Conservation (phyloP, 2,888 invertebrate genomes). For the Podotricha telesiphe region DNA sequence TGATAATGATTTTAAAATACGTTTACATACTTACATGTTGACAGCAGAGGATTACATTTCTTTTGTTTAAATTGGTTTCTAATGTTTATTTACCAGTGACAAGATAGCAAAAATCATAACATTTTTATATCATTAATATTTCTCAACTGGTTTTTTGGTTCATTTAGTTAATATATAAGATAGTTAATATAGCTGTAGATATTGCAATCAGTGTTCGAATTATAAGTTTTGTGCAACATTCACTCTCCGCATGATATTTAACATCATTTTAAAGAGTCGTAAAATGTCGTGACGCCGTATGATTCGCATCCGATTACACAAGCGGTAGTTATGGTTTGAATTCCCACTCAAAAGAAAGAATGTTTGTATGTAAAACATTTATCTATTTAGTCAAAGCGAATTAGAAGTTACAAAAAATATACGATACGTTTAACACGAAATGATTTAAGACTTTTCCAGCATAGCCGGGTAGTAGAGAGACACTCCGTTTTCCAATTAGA, state of each 20-base stretch:
- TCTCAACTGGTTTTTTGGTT: slow-evolving; percentile 2
- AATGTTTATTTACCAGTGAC: slow-evolving; percentile 47
- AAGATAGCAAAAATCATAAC: slow-evolving; percentile 24
- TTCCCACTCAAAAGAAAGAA: no score
- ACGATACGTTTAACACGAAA: no score
- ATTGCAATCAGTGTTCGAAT: not conserved
- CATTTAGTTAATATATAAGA: not conserved
- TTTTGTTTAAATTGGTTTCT: slow-evolving; percentile 47
- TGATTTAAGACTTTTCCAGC: no score
- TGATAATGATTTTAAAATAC: slow-evolving; percentile 78
- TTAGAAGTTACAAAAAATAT: no score
- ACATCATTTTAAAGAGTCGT: not conserved
- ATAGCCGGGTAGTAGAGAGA: no score
- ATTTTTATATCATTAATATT: slow-evolving; percentile 14
- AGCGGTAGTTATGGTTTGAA: no score
- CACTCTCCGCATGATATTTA: not conserved
- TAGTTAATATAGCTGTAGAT: not conserved
- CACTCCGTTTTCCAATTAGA: no score
- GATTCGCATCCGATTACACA: not conserved
- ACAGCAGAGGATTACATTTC: slow-evolving; percentile 61
- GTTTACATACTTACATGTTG: slow-evolving; percentile 66
- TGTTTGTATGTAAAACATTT: no score
- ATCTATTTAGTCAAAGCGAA: no score
- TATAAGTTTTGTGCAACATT: not conserved
- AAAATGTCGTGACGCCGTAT: not conserved